Evolutionary conservation across 1,140 invertebrate genomes (phyloP).

Genomic region (Rhopalosiphum padi): DNA sequence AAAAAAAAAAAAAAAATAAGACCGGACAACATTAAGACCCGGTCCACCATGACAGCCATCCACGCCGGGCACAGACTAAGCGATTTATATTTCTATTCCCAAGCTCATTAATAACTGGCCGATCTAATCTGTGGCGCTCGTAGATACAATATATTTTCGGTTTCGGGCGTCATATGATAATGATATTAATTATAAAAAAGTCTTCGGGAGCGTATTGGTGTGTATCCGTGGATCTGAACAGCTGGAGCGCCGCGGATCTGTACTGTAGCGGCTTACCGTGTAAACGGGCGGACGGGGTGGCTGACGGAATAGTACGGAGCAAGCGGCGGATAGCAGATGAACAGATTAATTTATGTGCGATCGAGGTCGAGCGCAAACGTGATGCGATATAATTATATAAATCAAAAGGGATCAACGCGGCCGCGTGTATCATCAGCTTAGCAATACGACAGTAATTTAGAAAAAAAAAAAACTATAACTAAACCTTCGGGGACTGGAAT

Average conservation of each 20-base stretch:
- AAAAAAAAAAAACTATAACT: not conserved
- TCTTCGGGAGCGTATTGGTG: not conserved
- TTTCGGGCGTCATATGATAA: not conserved
- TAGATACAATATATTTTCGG: constrained; percentile 1
- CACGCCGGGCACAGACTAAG: not conserved
- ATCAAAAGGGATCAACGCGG: constrained; percentile 8
- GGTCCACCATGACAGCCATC: not conserved
- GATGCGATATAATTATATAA: not conserved
- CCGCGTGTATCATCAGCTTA: not conserved
- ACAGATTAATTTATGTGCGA: constrained; percentile 41
- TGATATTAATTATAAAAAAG: constrained; percentile 7
- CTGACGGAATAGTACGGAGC: too few species aligned
- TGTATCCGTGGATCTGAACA: too few species aligned
- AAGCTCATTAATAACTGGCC: constrained; percentile 43
- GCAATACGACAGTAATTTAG: not conserved
- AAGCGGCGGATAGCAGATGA: not conserved
- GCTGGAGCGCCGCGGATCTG: not conserved
- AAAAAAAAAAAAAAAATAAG: constrained; percentile 12
- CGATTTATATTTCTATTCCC: constrained; percentile 39
- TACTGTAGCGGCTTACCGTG: not conserved
- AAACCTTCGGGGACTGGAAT: not conserved
- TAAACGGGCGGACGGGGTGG: too few species aligned
- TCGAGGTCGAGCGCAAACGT: not conserved
- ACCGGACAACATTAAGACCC: constrained; percentile 42
- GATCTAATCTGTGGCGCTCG: constrained; percentile 31